Conservation (phyloP, 2,113 vertebrate genomes). For the Sinocyclocheilus grahami region DNA sequence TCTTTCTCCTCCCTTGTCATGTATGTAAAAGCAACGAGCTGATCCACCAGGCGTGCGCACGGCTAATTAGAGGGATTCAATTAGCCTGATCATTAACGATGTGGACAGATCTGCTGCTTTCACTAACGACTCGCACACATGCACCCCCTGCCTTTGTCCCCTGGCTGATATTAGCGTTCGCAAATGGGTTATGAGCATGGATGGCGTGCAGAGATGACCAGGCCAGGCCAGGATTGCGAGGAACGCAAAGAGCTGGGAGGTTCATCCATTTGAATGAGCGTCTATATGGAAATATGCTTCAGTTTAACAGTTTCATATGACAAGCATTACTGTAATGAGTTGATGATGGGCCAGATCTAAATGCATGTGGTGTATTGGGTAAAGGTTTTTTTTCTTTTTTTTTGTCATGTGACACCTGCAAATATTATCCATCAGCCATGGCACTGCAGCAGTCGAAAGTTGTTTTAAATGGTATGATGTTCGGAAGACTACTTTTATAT, state of each 20-base stretch:
- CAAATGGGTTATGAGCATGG: conserved; percentile 31
- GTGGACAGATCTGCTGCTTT: conserved; percentile 75
- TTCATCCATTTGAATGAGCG: conserved; percentile 23
- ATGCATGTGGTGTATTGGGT: not conserved
- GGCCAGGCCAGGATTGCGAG: conserved; percentile 48
- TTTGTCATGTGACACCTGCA: not conserved
- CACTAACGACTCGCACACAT: conserved; percentile 56
- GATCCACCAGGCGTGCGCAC: conserved; percentile 63
- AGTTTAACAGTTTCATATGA: conserved; percentile 39
- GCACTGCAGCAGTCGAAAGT: not conserved
- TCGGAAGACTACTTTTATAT: not conserved
- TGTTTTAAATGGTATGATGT: not conserved
- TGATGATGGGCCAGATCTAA: conserved; percentile 26
- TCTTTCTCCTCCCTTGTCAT: conserved; percentile 53
- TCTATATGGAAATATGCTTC: conserved; percentile 35
- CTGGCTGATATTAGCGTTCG: conserved; percentile 44
- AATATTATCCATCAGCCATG: not conserved
- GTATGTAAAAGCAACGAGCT: conserved; percentile 62
- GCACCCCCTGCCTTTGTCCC: conserved; percentile 28
- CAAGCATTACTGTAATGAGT: conserved; percentile 29
- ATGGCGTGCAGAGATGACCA: conserved; percentile 54
- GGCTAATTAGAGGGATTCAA: conserved; percentile 78
- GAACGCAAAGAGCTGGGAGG: conserved; percentile 38
- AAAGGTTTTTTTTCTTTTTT: not conserved
- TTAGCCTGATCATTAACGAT: conserved; percentile 72